Evolutionary conservation across 2,113 vertebrate genomes (phyloP), one percentile per base, ranked within the genome.

Genomic region (Formicarius rufipectus): DNA sequence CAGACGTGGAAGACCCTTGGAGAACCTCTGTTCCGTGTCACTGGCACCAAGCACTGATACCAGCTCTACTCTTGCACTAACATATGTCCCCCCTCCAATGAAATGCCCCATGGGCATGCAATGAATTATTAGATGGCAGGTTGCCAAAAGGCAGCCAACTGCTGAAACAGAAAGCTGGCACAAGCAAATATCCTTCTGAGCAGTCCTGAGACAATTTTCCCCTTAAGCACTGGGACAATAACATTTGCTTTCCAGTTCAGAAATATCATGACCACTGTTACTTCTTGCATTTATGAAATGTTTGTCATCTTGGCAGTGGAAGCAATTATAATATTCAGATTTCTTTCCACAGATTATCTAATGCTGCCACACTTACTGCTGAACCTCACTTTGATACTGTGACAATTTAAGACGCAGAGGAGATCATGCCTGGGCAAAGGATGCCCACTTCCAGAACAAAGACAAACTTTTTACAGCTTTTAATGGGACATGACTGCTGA

Each of bases 51-150:
- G 84, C 73, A 30, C 31, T 30, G 77, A 37, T 7, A 92, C 11
- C 64, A 92, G 80, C 33, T 52, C 83, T 68, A 3, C 76, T 33
- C 63, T 21, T 84, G 68, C 60, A 77, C 85, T 92, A 92, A 88
- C 94, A 89, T 82, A 92, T 92, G 86, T 84, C 80, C 39, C 42
- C 52, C 47, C 81, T 77, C 52, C 25, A 18, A 19, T 0, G 14
- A 81, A 95, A 75, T 40, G 73, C 44, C 89, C 84, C 74, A 33
- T 2, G 77, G 84, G 75, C 76, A 87, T 27, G 49, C 87, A 60
- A 21, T 49, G 63, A 95, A 87, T 95, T 94, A 92, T 89, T 89
- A 89, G 73, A 72, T 77, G 73, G 93, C 80, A 78, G 40, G 66
- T 53, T 75, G 69, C 89, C 95, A 93, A 84, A 68, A 74, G 59